These are phyloP conservation scores for Caenorhabditis imperialis DNA, from an alignment of 2,888 invertebrate species.

Conservation along the genomic window DNA sequence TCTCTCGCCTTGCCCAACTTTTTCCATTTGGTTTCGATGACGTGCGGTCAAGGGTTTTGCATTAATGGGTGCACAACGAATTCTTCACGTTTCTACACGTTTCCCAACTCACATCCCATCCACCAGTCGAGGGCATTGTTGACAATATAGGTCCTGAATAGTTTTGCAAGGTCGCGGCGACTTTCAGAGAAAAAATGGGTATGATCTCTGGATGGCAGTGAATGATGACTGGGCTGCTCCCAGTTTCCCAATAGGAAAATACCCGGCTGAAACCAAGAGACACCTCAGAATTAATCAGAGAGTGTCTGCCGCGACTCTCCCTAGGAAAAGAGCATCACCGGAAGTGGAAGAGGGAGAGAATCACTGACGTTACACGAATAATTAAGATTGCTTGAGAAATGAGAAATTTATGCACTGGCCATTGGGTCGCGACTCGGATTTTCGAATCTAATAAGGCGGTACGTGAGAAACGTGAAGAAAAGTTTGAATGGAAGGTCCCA, in stretches of 20 bases:
- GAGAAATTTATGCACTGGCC: slow-evolving; percentile 32
- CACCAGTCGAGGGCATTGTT: too few relatives aligned
- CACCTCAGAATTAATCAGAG: slow-evolving; percentile 10
- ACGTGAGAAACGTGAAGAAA: slow-evolving; percentile 25
- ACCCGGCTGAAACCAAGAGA: slow-evolving; percentile 1
- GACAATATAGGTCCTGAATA: too few relatives aligned
- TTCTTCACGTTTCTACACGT: slow-evolving; percentile 26
- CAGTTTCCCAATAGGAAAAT: background rate
- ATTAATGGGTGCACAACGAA: slow-evolving; percentile 24
- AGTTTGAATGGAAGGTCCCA: background rate
- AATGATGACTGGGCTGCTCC: too few relatives aligned
- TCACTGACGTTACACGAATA: slow-evolving; percentile 24
- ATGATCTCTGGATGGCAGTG: too few relatives aligned
- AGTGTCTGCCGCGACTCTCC: background rate
- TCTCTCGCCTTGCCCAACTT: slow-evolving; percentile 20
- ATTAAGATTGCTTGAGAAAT: slow-evolving; percentile 15
- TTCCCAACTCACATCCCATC: background rate
- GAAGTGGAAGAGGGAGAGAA: background rate
- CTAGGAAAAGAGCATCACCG: too few relatives aligned
- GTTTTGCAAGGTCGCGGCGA: too few relatives aligned
- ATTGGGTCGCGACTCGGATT: background rate
- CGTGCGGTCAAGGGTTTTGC: slow-evolving; percentile 22
- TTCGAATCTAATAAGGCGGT: slow-evolving; percentile 3
- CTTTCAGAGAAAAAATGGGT: too few relatives aligned
- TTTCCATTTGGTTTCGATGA: slow-evolving; percentile 45